Base-by-base conservation (phyloP, 2,113 vertebrate genomes). In the Misgurnus anguillicaudatus region DNA sequence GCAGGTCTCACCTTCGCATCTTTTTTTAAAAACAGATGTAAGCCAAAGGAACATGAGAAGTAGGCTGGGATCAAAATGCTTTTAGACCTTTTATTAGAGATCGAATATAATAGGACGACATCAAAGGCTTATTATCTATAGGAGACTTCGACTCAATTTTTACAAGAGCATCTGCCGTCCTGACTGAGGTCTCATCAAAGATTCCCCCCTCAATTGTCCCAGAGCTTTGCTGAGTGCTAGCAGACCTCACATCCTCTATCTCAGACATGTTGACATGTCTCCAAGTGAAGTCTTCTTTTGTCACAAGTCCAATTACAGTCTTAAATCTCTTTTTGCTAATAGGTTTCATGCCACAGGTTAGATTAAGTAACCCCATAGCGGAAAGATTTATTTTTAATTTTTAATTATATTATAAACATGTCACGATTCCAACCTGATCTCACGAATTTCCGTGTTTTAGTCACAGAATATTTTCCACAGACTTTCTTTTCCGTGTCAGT, bases 221-320 rank as follows among this genome's bases (percentile, higher is more conserved):
- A 57, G 53, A 19, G 53, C 62, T 80, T 73, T 11, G 31, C 41
- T 78, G 81, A 88, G 75, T 78, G 41, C 74, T 82, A 87, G 72
- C 83, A 86, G 84, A 88, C 85, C 79, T 64, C n/a, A 79, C 70
- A 63, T 80, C 82, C 87, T 88, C 89, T 66, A 73, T 87, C 86
- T 90, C 83, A 77, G 38, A 65, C 83, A 51, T 14, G 48, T 51
- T 51, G 13, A 51, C 5, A 48, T 48, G 47, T 48, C 47, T 13
- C 47, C 47, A 48, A 51, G 4, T 51, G 4, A 51, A 48, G 48
- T 16, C 48, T 51, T 16, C 24, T 31, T 31, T 51, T 51, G 14
- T 51, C 48, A 16, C 13, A 14, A 51, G 48, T 51, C 48, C 14
- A 51, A 13, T 4, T 51, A 1, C 13, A 51, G 48, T 51, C 48